Conservation (phyloP, 2,113 vertebrate species). For the Malurus cyaneus region DNA sequence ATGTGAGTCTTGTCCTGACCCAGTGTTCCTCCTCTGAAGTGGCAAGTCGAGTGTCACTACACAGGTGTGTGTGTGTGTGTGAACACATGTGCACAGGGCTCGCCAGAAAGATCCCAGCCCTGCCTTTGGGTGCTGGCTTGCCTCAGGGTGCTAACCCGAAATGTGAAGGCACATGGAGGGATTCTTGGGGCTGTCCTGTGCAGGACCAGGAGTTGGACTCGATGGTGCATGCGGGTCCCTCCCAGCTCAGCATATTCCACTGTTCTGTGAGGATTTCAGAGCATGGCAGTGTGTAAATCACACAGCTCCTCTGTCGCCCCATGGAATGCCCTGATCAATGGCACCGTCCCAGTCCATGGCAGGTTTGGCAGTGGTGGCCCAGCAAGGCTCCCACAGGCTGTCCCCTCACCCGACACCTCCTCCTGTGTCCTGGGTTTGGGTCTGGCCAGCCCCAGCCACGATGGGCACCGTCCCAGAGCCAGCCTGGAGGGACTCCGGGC, state of each 20-base stretch:
- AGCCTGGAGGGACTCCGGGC: fast-evolving
- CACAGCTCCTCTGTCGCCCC: fast-evolving
- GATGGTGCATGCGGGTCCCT: not conserved
- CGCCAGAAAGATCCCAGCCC: not conserved
- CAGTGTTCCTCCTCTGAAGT: fast-evolving
- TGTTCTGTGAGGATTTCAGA: not conserved
- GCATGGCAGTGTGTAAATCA: fast-evolving
- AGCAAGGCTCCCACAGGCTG: not conserved
- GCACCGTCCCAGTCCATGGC: not conserved
- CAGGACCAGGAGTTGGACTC: not conserved
- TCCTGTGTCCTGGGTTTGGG: no score
- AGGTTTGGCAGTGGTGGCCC: not conserved
- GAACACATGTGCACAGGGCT: fast-evolving
- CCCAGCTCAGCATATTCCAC: not conserved
- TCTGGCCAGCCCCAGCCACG: not conserved
- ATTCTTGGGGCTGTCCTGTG: not conserved
- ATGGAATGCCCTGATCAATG: fast-evolving
- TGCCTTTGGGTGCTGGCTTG: not conserved
- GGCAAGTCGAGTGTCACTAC: fast-evolving
- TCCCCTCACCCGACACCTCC: not conserved
- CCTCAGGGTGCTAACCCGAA: not conserved
- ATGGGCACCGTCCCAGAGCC: fast-evolving
- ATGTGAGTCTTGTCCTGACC: fast-evolving
- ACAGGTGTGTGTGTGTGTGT: fast-evolving
- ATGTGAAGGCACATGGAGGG: not conserved